phyloP scores from a whole-genome alignment of 1,140 invertebrate genomes.

The Drosophila pallidifrons region DNA sequence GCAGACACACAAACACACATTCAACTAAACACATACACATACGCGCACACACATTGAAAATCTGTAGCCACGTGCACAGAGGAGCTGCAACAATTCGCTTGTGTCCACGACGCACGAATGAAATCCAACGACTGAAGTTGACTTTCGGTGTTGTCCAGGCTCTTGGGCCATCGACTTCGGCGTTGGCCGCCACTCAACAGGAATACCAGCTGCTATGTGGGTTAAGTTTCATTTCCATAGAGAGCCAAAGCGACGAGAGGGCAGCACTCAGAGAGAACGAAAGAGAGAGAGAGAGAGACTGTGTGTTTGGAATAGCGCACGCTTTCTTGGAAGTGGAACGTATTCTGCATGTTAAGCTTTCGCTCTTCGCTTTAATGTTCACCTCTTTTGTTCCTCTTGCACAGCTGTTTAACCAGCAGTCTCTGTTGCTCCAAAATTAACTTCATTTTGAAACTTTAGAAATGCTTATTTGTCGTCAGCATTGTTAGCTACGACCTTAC shows the following conservation, averaged over 20 bases:
- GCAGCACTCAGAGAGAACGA: neutral
- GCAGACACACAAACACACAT: slow-evolving; percentile 13
- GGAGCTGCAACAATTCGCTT: slow-evolving; percentile 44
- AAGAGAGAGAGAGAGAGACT: neutral
- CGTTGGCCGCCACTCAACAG: slow-evolving; percentile 16
- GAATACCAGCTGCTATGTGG: slow-evolving; percentile 46
- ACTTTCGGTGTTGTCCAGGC: slow-evolving; percentile 48
- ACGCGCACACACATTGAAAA: slow-evolving; percentile 11
- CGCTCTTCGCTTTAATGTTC: slow-evolving; percentile 42
- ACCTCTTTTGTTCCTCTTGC: neutral
- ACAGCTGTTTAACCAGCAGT: slow-evolving; percentile 59
- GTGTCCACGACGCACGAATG: slow-evolving; percentile 79
- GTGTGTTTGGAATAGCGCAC: neutral
- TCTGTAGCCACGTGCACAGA: slow-evolving; percentile 52
- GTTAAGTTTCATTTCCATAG: slow-evolving; percentile 55
- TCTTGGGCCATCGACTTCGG: slow-evolving; percentile 38
- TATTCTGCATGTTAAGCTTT: slow-evolving; percentile 29
- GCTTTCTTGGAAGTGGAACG: slow-evolving; percentile 66
- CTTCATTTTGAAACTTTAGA: slow-evolving; percentile 39
- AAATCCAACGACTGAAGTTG: slow-evolving; percentile 79
- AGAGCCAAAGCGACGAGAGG: neutral
- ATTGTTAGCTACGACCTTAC: slow-evolving; percentile 15
- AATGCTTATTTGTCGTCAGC: slow-evolving; percentile 7
- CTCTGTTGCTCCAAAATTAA: slow-evolving; percentile 42
- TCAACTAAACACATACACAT: slow-evolving; percentile 12